Evolutionary conservation across 2,797 vertebrate species (phyloP).

Genomic region (Melanotaenia parkinsoni): DNA sequence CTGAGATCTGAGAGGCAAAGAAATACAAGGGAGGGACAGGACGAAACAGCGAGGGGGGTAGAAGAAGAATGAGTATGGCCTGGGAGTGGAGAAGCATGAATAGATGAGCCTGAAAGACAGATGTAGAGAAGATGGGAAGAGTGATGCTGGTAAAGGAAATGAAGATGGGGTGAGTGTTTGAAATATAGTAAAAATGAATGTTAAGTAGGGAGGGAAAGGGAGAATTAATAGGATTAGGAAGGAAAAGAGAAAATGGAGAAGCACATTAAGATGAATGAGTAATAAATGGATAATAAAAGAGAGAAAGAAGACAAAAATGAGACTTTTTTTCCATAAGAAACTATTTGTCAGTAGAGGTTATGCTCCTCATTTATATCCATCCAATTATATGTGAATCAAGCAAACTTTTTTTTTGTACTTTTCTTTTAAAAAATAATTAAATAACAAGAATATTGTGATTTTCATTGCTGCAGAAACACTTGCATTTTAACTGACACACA

Average conservation of each 20-base stretch:
- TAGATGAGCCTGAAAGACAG: slow-evolving; percentile 45
- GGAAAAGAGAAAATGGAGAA: slow-evolving; percentile 54
- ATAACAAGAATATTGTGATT: neutral
- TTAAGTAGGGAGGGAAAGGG: slow-evolving; percentile 50
- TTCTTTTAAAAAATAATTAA: neutral
- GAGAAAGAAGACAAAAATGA: slow-evolving; percentile 35
- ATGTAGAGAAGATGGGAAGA: slow-evolving; percentile 59
- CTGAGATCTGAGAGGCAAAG: slow-evolving; percentile 78
- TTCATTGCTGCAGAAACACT: slow-evolving; percentile 31
- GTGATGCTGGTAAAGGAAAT: slow-evolving; percentile 71
- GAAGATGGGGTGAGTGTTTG: slow-evolving; percentile 58
- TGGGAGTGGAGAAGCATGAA: slow-evolving; percentile 26
- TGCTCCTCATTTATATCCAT: slow-evolving; percentile 40
- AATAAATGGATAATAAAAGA: slow-evolving; percentile 41
- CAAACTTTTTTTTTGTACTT: slow-evolving; percentile 4
- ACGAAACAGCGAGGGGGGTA: slow-evolving; percentile 20
- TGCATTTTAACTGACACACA: slow-evolving; percentile 40
- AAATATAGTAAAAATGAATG: slow-evolving; percentile 60
- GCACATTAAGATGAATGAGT: slow-evolving; percentile 46
- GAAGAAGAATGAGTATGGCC: slow-evolving; percentile 41
- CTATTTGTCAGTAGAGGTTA: slow-evolving; percentile 26
- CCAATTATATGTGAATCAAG: slow-evolving; percentile 21
- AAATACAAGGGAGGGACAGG: slow-evolving; percentile 48
- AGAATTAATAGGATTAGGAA: slow-evolving; percentile 69
- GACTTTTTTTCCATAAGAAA: slow-evolving; percentile 33